Conservation (phyloP, 2,113 vertebrate genomes). For the Phoxinus phoxinus region DNA sequence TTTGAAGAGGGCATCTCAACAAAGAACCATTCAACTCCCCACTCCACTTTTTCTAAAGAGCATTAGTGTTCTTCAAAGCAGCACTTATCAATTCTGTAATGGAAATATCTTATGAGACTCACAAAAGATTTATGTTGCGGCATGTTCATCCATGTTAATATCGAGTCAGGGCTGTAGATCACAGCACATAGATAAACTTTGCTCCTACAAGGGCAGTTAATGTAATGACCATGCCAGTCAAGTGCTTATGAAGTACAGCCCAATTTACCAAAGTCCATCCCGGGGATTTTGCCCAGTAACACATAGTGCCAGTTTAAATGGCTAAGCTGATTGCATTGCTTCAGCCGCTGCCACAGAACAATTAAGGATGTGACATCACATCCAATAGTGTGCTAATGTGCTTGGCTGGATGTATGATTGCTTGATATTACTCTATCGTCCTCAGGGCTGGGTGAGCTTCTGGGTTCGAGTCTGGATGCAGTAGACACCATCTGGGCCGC, state of each 20-base stretch:
- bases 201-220: conserved; percentile 59
- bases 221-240: conserved; percentile 56
- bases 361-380: conserved; percentile 64
- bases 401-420: conserved; percentile 47
- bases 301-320: conserved; percentile 51
- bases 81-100: conserved; percentile 40
- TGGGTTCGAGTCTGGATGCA: neutral
- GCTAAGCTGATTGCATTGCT: conserved; percentile 62
- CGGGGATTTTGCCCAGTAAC: conserved; percentile 53
- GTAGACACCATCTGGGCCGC: conserved; percentile 14
- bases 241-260: conserved; percentile 55
- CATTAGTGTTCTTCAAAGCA: conserved; percentile 23
- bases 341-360: conserved; percentile 57
- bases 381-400: conserved; percentile 54
- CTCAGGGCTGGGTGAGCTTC: neutral
- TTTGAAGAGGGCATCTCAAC: conserved; percentile 34
- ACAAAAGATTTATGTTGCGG: conserved; percentile 53
- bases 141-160: conserved; percentile 54
- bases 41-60: neutral
- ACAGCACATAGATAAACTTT: conserved; percentile 63
- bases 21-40: conserved; percentile 29
- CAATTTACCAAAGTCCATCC: conserved; percentile 53
- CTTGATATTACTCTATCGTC: conserved; percentile 42
- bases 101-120: conserved; percentile 53
- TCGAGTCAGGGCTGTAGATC: conserved; percentile 53